phyloP scores from a whole-genome alignment of 2,888 invertebrate genomes.

The Pseudococcus longispinus region DNA sequence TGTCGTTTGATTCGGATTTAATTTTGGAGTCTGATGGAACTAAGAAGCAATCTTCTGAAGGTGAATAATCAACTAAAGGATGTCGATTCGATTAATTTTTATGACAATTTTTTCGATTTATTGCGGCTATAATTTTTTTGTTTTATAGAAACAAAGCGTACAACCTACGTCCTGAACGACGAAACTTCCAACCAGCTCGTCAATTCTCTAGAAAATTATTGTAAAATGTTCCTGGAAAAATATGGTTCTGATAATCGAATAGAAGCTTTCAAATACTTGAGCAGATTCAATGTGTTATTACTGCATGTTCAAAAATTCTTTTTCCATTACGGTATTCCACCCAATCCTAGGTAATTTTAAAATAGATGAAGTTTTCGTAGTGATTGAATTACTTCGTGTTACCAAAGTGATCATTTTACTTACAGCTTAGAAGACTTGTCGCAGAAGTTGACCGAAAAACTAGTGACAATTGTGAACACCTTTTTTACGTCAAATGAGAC shows the following conservation, averaged over 20 bases:
- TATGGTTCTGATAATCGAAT: neutral
- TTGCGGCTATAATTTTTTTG: neutral
- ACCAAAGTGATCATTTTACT: neutral
- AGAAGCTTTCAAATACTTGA: neutral
- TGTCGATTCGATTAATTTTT: no score
- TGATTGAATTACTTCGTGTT: neutral
- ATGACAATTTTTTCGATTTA: neutral
- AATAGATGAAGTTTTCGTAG: neutral
- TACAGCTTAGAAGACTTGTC: neutral
- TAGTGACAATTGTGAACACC: neutral
- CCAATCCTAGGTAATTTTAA: neutral
- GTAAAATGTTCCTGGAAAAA: neutral
- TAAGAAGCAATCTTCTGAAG: neutral
- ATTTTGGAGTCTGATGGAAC: neutral
- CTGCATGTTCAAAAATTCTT: conserved; percentile 2
- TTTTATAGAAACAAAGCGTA: neutral
- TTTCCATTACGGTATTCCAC: neutral
- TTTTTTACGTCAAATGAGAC: neutral
- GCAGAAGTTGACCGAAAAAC: neutral
- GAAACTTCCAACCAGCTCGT: conserved; percentile 24
- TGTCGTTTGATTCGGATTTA: conserved; percentile 22
- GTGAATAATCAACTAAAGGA: neutral
- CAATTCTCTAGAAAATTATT: neutral
- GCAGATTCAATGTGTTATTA: neutral
- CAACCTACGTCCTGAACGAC: neutral